Percentiles rank a stretch among this genome's conserved stretches.
phyloP scores from a whole-genome alignment of 2,888 invertebrate genomes.

The Luffia ferchaultella region DNA sequence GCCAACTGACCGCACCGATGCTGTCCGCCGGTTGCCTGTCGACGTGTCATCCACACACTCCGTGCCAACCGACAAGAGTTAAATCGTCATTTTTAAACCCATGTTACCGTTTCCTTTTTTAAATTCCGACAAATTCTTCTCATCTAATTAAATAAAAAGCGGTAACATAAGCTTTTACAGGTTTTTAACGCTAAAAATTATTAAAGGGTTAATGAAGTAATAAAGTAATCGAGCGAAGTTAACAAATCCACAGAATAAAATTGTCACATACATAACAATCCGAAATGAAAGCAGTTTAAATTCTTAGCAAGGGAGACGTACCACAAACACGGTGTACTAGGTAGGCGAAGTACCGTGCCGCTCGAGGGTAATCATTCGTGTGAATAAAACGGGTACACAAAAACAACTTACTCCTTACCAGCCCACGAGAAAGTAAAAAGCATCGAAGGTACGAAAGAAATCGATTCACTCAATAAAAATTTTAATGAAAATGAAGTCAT shows the following conservation, averaged over 20 bases:
- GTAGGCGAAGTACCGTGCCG: not conserved
- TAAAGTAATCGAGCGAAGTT: not conserved
- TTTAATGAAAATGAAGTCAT: not conserved
- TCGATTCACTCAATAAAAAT: not conserved
- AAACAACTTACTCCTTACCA: not conserved
- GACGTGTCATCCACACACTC: slow-evolving; percentile 67
- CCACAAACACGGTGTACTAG: not conserved
- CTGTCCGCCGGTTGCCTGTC: slow-evolving; percentile 96
- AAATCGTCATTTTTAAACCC: not conserved
- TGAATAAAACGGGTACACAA: not conserved
- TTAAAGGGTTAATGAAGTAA: too few species aligned
- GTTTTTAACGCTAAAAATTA: not conserved
- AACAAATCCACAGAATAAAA: not conserved
- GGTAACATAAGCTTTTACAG: not conserved
- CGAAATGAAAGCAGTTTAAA: not conserved
- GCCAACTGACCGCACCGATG: slow-evolving; percentile 96
- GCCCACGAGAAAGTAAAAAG: not conserved
- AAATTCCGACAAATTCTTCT: too few species aligned
- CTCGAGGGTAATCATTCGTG: not conserved
- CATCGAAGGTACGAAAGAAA: not conserved
- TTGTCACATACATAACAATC: not conserved
- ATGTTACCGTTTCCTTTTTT: not conserved
- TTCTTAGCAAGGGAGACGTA: not conserved
- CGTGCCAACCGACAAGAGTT: slow-evolving; percentile 48
- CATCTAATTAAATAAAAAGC: too few species aligned